These are phyloP conservation scores for Tortrix viridana DNA, from an alignment of 2,888 invertebrate species.

Conservation along the genomic window DNA sequence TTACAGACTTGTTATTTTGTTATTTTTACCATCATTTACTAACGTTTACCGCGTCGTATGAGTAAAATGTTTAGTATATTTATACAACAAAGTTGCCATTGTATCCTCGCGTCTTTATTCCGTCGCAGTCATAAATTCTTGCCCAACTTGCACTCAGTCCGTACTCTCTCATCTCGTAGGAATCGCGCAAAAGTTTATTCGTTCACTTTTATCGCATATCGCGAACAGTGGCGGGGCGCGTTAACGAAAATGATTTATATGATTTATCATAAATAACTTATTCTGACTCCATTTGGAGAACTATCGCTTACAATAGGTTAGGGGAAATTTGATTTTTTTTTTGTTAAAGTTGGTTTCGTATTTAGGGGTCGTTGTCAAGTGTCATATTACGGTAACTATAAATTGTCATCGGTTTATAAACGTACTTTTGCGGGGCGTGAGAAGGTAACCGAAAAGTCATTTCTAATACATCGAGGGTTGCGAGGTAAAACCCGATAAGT, in stretches of 20 bases:
- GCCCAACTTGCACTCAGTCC: slow-evolving; percentile 40
- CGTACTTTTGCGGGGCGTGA: neutral
- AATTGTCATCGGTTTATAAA: slow-evolving; percentile 16
- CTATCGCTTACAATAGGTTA: slow-evolving; percentile 57
- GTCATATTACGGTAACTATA: slow-evolving; percentile 25
- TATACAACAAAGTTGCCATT: slow-evolving; percentile 25
- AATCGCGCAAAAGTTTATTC: slow-evolving; percentile 81
- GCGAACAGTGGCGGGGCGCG: slow-evolving; percentile 59
- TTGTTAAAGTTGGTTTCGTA: slow-evolving; percentile 20
- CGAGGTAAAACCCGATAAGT: too few relatives aligned
- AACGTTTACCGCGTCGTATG: neutral
- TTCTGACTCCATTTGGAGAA: slow-evolving; percentile 70
- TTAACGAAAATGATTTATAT: slow-evolving; percentile 81
- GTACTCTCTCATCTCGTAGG: slow-evolving; percentile 63
- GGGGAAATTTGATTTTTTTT: slow-evolving; percentile 53
- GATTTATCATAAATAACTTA: slow-evolving; percentile 83
- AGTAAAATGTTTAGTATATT: slow-evolving; percentile 20
- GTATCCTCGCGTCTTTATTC: slow-evolving; percentile 35
- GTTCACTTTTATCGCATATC: slow-evolving; percentile 73
- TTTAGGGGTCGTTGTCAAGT: slow-evolving; percentile 29
- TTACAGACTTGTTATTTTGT: too few relatives aligned
- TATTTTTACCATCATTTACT: too few relatives aligned
- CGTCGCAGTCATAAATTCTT: slow-evolving; percentile 46
- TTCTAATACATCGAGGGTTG: too few relatives aligned
- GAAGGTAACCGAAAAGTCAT: slow-evolving; percentile 1